These are phyloP conservation scores for Zonotrichia leucophrys DNA, from an alignment of 2,113 vertebrate species.

Conservation along the genomic window DNA sequence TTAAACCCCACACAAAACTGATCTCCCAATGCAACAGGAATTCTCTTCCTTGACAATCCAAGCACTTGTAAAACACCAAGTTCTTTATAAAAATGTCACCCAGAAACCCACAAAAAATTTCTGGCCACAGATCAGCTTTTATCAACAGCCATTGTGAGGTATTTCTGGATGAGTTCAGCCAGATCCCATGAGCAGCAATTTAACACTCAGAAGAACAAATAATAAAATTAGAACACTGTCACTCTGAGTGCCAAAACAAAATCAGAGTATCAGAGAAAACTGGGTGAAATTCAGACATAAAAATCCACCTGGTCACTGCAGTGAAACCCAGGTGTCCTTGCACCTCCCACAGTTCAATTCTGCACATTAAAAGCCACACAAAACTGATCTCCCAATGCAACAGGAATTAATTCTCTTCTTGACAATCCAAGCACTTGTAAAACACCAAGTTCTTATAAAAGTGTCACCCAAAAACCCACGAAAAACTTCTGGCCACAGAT, in stretches of 20 bases:
- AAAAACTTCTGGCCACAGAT: neutral
- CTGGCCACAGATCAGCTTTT: no score
- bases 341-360: neutral
- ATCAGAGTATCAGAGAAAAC: neutral
- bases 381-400: neutral
- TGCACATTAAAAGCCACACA: neutral
- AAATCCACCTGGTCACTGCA: neutral
- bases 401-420: neutral
- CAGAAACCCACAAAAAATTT: no score
- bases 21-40: no score
- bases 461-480: neutral
- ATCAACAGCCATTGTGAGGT: no score
- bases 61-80: no score
- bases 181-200: constrained; percentile 28
- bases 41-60: no score
- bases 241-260: neutral
- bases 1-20: no score
- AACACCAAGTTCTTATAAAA: neutral
- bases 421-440: neutral
- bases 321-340: neutral
- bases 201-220: neutral
- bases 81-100: no score
- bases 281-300: neutral
- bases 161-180: no score
- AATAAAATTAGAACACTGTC: neutral